A percentile compares a stretch with the other conserved stretches of the same genome.
Conservation (phyloP, 2,888 invertebrate species). For the Diaprepes abbreviatus region DNA sequence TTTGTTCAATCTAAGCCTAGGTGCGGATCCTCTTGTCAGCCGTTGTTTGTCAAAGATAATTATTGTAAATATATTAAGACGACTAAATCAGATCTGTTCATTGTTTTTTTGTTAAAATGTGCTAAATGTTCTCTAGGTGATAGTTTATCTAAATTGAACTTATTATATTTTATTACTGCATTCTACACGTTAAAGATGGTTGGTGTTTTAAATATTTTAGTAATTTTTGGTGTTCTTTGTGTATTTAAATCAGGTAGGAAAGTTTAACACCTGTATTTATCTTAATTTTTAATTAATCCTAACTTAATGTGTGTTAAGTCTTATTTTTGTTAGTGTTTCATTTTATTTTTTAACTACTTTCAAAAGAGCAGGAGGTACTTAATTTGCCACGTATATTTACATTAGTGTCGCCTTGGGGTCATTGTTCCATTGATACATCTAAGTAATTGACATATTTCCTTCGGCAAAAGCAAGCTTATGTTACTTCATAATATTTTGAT, state of each 20-base stretch:
- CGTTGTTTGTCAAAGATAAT: conserved; percentile 41
- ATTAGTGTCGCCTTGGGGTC: too few species aligned
- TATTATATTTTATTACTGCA: not conserved
- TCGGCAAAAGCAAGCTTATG: too few species aligned
- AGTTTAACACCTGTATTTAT: not conserved
- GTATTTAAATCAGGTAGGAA: not conserved
- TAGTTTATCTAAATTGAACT: not conserved
- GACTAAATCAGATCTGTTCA: conserved; percentile 5
- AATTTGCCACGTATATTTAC: too few species aligned
- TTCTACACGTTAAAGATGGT: not conserved
- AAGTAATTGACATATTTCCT: too few species aligned
- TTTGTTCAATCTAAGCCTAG: conserved; percentile 34
- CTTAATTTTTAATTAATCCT: too few species aligned
- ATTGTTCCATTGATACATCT: too few species aligned
- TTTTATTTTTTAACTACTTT: too few species aligned
- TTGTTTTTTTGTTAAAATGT: conserved; percentile 12
- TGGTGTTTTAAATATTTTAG: not conserved
- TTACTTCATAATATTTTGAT: too few species aligned
- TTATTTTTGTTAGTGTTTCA: too few species aligned
- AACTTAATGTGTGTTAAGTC: too few species aligned
- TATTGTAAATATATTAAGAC: conserved; percentile 34
- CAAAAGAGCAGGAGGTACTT: too few species aligned
- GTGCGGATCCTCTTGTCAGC: conserved; percentile 29
- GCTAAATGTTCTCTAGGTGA: not conserved
- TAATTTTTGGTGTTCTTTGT: not conserved